Percentiles rank a stretch among this genome's conserved stretches.
Conservation (phyloP, 1,140 invertebrate genomes). For the Lordiphosa stackelbergi region DNA sequence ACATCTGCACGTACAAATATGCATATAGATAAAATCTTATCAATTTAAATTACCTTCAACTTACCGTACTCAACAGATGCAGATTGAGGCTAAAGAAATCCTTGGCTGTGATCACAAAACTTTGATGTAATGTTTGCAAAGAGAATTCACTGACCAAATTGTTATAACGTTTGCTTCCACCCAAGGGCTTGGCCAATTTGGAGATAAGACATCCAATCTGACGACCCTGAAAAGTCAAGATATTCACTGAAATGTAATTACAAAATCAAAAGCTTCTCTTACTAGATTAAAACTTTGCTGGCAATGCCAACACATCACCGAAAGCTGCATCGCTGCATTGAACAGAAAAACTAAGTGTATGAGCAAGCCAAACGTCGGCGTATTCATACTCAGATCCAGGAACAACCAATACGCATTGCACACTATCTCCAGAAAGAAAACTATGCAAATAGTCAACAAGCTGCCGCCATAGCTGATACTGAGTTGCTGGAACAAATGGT, state of each 20-base stretch:
- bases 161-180: conserved; percentile 59
- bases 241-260: neutral
- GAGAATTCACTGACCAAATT: conserved; percentile 67
- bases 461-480: conserved; percentile 47
- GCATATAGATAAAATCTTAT: neutral
- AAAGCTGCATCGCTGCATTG: conserved; percentile 34
- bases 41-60: neutral
- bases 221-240: conserved; percentile 41
- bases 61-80: conserved; percentile 59
- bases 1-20: conserved; percentile 47
- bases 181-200: conserved; percentile 55
- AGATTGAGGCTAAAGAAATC: conserved; percentile 70
- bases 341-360: conserved; percentile 17
- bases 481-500: conserved; percentile 20
- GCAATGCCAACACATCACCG: conserved; percentile 55
- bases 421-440: conserved; percentile 45
- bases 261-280: neutral
- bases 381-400: conserved; percentile 15
- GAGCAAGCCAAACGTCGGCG: neutral
- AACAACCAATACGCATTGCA: conserved; percentile 58
- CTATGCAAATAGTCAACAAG: conserved; percentile 46
- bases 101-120: conserved; percentile 65
- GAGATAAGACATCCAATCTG: conserved; percentile 66
- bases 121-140: conserved; percentile 65
- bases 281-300: conserved; percentile 54